Evolutionary conservation across 53 echinoderm and acorn worm species (phyloP).

Genomic region (Holothuria scabra): DNA sequence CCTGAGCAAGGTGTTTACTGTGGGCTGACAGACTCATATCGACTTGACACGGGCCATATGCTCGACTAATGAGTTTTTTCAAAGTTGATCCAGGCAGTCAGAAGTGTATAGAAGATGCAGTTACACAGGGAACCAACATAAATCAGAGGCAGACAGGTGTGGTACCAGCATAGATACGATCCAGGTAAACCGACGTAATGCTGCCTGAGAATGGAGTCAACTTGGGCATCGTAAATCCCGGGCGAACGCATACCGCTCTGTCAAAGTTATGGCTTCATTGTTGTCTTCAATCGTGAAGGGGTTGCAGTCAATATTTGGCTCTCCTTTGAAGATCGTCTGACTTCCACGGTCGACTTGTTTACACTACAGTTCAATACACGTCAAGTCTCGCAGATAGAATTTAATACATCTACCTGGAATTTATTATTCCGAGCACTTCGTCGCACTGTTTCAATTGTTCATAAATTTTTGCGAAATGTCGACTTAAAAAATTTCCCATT

Average conservation of each 20-base stretch:
- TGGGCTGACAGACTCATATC: constrained; percentile 41
- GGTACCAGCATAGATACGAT: constrained; percentile 40
- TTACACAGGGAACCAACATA: constrained; percentile 30
- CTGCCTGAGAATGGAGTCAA: constrained; percentile 14
- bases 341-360: constrained; percentile 23
- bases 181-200: constrained; percentile 26
- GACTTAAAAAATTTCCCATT: constrained; percentile 27
- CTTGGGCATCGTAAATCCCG: constrained; percentile 43
- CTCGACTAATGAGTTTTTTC: constrained; percentile 46
- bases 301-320: constrained; percentile 46
- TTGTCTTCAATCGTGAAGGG: constrained; percentile 20
- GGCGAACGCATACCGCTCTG: constrained; percentile 42
- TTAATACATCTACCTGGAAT: constrained; percentile 5
- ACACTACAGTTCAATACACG: constrained; percentile 25
- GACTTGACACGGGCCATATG: constrained; percentile 50
- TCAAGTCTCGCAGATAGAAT: constrained; percentile 21
- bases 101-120: neutral
- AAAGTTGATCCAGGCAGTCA: constrained; percentile 14
- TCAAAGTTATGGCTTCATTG: constrained; percentile 39
- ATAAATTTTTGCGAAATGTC: constrained; percentile 40
- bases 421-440: constrained; percentile 40
- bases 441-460: constrained; percentile 40
- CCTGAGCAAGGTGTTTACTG: constrained; percentile 44
- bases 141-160: constrained; percentile 41
- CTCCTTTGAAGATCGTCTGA: neutral